These are phyloP conservation scores for Bubo bubo DNA, from an alignment of 2,113 vertebrate species.

Conservation along the genomic window DNA sequence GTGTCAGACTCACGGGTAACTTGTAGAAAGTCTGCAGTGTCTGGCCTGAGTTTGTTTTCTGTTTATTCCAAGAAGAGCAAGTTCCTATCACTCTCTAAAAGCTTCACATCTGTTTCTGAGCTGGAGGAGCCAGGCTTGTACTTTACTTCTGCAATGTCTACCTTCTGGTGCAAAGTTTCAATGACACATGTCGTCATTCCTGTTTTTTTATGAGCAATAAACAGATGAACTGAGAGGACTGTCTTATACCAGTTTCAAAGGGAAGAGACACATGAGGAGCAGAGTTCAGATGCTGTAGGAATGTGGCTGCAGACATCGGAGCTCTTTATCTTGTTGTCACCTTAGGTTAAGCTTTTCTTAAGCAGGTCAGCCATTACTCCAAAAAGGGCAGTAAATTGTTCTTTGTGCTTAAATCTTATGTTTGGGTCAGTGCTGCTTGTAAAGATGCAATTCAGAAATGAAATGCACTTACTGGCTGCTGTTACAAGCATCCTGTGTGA, in stretches of 20 bases:
- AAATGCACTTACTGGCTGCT: background rate
- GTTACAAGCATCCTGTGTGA: background rate
- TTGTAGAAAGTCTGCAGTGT: background rate
- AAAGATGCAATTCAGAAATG: background rate
- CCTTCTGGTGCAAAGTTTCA: background rate
- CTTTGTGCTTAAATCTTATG: background rate
- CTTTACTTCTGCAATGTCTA: background rate
- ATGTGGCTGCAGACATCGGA: background rate
- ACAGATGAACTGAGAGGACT: background rate
- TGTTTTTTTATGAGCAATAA: background rate
- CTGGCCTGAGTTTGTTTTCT: background rate
- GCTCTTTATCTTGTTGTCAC: background rate
- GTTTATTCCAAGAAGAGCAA: background rate
- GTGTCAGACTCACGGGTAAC: background rate
- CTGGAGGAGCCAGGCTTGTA: background rate
- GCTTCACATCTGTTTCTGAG: background rate
- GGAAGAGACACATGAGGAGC: background rate
- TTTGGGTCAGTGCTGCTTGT: background rate
- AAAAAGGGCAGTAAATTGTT: background rate
- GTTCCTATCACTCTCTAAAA: background rate
- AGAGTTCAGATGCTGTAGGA: background rate
- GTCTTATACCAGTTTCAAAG: background rate
- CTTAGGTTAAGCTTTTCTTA: background rate
- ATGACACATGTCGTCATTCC: background rate
- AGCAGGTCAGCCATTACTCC: background rate